Evolutionary conservation across 2,113 vertebrate species (phyloP), one percentile per base, ranked within the genome.

Genomic region (Dromaius novaehollandiae): DNA sequence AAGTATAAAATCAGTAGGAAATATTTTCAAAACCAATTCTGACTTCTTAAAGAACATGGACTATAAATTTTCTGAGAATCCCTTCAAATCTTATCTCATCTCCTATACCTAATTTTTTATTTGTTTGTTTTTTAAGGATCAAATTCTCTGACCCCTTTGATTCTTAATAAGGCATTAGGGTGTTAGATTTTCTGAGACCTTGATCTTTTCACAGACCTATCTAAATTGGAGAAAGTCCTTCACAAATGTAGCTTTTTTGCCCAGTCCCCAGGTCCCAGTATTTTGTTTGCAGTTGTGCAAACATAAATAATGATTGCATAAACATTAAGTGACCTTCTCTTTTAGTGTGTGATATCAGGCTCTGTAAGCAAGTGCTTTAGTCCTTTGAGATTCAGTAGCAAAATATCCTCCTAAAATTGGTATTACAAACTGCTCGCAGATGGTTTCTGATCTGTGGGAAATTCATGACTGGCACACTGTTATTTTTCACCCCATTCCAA

Each of bases 401-500:
- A 92, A 68, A 64, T 40, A 56, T 58, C 38, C 73, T 56, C 50
- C 66, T 88, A 69, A 84, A 89, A 95, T 20, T 91, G n/a, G 7
- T 61, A 82, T 92, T 86, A 25, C 40, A 64, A 86, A 91, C 79
- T 53, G 25, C 38, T 56, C 93, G 15, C 9, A 61, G 86, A 86
- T 40, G 65, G 10, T 6, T 90, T 93, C 32, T 81, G 64, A 88
- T 95, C 46, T 70, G 28, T 12, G 21, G 12, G 8, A 96, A 95
- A 73, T 95, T 90, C n/a, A 82, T 84, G 40, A 65, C 71, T 65
- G 75, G 18, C 19, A n/a, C 25, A n/a, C 38, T 53, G 55, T 80
- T 88, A 78, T 85, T 94, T 96, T 96, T 95, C 68, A 92, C 94
- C 38, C 61, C 38, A 28, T 82, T 95, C 25, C 53, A 53, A 20